Conservation (phyloP, 2,113 vertebrate genomes). For the Hydrochoerus hydrochaeris region DNA sequence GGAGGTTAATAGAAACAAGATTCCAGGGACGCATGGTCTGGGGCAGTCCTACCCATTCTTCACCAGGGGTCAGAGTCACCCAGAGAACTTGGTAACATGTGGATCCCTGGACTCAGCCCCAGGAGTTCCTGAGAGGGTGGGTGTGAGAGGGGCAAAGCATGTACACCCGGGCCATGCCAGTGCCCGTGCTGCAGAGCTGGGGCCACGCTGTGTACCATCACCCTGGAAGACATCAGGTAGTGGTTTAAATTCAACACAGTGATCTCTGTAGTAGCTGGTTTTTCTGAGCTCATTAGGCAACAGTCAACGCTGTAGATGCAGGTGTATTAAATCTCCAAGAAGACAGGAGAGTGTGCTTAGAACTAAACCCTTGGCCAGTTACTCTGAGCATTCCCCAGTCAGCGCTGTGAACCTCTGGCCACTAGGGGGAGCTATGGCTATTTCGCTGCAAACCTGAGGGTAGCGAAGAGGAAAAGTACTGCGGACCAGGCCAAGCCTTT, state of each 20-base stretch:
- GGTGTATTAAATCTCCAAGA: not conserved
- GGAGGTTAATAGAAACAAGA: not conserved
- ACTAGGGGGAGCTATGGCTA: constrained; percentile 57
- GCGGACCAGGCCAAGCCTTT: not conserved
- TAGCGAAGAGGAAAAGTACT: constrained; percentile 68
- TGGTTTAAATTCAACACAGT: rapidly evolving
- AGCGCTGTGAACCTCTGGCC: not conserved
- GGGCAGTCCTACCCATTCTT: not conserved
- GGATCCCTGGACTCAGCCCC: not conserved
- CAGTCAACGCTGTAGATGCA: not conserved
- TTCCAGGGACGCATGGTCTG: not conserved
- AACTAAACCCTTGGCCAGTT: not conserved
- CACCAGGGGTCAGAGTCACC: not conserved
- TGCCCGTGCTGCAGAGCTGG: not conserved
- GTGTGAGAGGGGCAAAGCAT: not conserved
- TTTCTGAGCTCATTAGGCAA: not conserved
- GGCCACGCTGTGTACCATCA: rapidly evolving
- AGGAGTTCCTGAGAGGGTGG: not conserved
- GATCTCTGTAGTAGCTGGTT: not conserved
- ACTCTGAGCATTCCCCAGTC: not conserved
- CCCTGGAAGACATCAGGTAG: not conserved
- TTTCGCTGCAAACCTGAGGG: not conserved
- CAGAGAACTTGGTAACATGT: not conserved
- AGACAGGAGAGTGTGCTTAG: not conserved
- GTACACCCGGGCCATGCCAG: not conserved